These are phyloP conservation scores for Catajapyx aquilonaris DNA, from an alignment of 1,140 invertebrate genomes.

Conservation along the genomic window DNA sequence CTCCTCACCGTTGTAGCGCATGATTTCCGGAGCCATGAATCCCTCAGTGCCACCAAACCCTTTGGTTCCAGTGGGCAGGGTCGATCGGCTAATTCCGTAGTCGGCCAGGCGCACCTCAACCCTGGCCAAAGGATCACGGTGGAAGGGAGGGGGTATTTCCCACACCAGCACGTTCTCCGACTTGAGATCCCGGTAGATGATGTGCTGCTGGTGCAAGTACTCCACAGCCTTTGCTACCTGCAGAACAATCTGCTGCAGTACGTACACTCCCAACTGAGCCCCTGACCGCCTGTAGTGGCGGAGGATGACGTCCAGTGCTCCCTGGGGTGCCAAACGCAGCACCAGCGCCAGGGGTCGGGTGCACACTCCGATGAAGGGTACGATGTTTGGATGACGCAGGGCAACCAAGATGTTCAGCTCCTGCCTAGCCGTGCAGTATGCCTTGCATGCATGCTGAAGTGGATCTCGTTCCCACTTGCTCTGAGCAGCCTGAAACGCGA, in stretches of 20 bases:
- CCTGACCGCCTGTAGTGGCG: slow-evolving; percentile 65
- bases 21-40: slow-evolving; percentile 98
- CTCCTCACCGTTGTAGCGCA: slow-evolving; percentile 93
- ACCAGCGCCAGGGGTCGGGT: slow-evolving; percentile 75
- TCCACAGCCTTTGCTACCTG: slow-evolving; percentile 63
- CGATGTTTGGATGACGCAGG: slow-evolving; percentile 74
- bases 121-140: slow-evolving; percentile 23
- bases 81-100: slow-evolving; percentile 82
- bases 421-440: slow-evolving; percentile 84
- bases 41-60: slow-evolving; percentile 94
- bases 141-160: slow-evolving; percentile 61
- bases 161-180: slow-evolving; percentile 96
- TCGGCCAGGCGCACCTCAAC: slow-evolving; percentile 87
- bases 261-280: slow-evolving; percentile 51
- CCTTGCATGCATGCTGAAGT: slow-evolving; percentile 73
- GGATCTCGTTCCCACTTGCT: slow-evolving; percentile 83
- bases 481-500: slow-evolving; percentile 38
- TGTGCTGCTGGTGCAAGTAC: slow-evolving; percentile 81
- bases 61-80: slow-evolving; percentile 75
- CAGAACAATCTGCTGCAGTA: slow-evolving; percentile 62
- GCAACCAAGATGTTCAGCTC: slow-evolving; percentile 75
- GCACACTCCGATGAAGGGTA: slow-evolving; percentile 74
- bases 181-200: slow-evolving; percentile 94
- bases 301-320: slow-evolving; percentile 63
- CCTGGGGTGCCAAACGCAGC: slow-evolving; percentile 73